A percentile compares a stretch with the other conserved stretches of the same genome.
Evolutionary conservation across 1,140 invertebrate genomes (phyloP).

Genomic region (Papilio polyxenes): DNA sequence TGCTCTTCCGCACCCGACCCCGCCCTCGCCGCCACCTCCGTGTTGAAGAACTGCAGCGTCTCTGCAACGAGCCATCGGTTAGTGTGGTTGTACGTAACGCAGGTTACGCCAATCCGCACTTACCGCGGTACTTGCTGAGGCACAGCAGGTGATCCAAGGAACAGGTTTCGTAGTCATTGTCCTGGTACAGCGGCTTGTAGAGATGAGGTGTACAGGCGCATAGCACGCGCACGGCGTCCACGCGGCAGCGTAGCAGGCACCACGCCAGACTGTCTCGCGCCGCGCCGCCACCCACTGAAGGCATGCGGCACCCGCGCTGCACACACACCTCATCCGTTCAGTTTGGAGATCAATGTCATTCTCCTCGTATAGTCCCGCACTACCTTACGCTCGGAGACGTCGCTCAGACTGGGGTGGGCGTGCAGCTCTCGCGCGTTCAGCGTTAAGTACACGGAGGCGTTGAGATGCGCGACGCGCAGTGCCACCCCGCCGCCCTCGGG

Average conservation of each 20-base stretch:
- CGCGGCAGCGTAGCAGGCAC: constrained; percentile 55
- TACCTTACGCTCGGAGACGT: constrained; percentile 49
- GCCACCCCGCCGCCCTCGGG: constrained; percentile 46
- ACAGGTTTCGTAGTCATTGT: constrained; percentile 42
- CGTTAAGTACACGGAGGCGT: constrained; percentile 46
- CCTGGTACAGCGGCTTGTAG: constrained; percentile 36
- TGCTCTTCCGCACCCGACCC: constrained; percentile 48
- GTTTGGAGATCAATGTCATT: neutral
- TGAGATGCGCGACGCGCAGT: constrained; percentile 45
- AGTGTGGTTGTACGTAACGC: neutral
- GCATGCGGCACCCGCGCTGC: constrained; percentile 50
- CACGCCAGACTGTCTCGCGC: constrained; percentile 35
- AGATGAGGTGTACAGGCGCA: constrained; percentile 55
- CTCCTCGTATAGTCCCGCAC: neutral
- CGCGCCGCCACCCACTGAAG: neutral
- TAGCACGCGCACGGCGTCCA: constrained; percentile 45
- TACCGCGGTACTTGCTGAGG: constrained; percentile 58
- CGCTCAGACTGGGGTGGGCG: constrained; percentile 29
- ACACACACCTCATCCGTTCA: neutral
- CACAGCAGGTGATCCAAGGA: constrained; percentile 52
- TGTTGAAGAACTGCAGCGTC: constrained; percentile 51
- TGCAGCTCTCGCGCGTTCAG: constrained; percentile 41
- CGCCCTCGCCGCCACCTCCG: constrained; percentile 43
- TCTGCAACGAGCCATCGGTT: constrained; percentile 41
- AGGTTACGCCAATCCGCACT: neutral